A percentile compares a stretch with the other conserved stretches of the same genome.
phyloP scores from a whole-genome alignment of 2,797 vertebrate species.

The Sylvia borin region DNA sequence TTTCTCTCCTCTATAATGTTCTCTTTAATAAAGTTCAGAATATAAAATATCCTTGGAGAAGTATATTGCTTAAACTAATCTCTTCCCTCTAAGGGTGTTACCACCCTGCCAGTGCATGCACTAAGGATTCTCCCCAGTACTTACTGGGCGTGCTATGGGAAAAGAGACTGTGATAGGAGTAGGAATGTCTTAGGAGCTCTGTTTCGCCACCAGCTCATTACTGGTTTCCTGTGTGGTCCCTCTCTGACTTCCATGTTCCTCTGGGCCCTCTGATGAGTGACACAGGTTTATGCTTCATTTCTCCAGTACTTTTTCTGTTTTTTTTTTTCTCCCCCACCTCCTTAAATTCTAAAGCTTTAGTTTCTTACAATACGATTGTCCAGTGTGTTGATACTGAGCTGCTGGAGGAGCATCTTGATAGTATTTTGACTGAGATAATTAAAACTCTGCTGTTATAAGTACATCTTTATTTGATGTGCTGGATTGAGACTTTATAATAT shows the following conservation, averaged over 20 bases:
- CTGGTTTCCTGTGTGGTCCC: not conserved
- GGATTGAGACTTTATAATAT: not conserved
- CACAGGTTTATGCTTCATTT: not conserved
- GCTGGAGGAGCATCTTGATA: not conserved
- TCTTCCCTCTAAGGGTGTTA: not conserved
- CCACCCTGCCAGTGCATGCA: not conserved
- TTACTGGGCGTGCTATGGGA: not conserved
- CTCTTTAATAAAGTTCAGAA: not conserved
- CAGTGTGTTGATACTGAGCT: not conserved
- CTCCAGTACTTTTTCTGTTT: not conserved
- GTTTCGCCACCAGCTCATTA: not conserved
- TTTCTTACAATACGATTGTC: not conserved
- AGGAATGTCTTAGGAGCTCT: not conserved
- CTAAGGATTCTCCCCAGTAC: not conserved
- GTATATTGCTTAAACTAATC: not conserved
- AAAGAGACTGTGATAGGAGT: not conserved
- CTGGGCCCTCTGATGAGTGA: not conserved
- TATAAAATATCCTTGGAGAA: not conserved
- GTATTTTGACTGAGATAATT: not conserved
- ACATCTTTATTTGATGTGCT: not conserved
- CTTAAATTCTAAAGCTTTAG: not conserved
- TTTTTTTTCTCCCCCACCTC: accelerated
- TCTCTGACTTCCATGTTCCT: not conserved
- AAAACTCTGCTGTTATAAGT: not conserved
- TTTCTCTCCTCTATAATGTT: not conserved